These are phyloP conservation scores for Chymomyza procnemis DNA, from an alignment of 2,888 invertebrate species.

Conservation along the genomic window DNA sequence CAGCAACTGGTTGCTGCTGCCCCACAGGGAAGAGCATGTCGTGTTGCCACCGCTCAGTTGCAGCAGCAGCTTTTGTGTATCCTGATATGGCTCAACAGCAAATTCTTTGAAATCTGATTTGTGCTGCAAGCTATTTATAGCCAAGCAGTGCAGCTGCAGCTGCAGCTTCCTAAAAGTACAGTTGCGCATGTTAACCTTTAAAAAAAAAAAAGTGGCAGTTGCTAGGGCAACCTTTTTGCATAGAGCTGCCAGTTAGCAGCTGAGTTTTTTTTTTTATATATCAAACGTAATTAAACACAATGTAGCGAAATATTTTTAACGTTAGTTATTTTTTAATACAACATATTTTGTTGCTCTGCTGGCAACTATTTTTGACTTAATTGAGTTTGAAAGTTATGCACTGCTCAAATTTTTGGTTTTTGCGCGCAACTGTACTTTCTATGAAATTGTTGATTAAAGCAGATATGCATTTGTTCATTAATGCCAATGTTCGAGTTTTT, in stretches of 20 bases:
- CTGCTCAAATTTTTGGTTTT: not conserved
- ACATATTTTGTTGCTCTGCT: not conserved
- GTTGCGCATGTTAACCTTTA: conserved; percentile 27
- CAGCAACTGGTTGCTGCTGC: conserved; percentile 60
- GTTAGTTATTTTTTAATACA: no score
- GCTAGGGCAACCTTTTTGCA: not conserved
- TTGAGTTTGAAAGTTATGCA: not conserved
- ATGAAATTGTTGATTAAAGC: no score
- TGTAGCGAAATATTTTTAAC: no score
- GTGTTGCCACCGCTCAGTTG: conserved; percentile 1
- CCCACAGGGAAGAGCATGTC: no score
- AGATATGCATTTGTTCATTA: no score
- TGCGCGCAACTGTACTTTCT: no score
- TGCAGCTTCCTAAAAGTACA: conserved; percentile 31
- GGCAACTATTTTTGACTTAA: not conserved
- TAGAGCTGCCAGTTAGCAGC: not conserved
- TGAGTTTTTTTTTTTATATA: no score
- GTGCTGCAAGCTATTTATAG: not conserved
- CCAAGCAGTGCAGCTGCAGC: not conserved
- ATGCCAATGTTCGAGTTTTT: no score
- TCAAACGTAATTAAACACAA: no score
- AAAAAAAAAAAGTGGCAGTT: not conserved
- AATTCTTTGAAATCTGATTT: not conserved
- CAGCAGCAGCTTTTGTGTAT: not conserved
- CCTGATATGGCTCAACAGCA: not conserved